Evolutionary conservation across 2,888 invertebrate species (phyloP), one percentile per base, ranked within the genome.

Genomic region (Laothoe populi): DNA sequence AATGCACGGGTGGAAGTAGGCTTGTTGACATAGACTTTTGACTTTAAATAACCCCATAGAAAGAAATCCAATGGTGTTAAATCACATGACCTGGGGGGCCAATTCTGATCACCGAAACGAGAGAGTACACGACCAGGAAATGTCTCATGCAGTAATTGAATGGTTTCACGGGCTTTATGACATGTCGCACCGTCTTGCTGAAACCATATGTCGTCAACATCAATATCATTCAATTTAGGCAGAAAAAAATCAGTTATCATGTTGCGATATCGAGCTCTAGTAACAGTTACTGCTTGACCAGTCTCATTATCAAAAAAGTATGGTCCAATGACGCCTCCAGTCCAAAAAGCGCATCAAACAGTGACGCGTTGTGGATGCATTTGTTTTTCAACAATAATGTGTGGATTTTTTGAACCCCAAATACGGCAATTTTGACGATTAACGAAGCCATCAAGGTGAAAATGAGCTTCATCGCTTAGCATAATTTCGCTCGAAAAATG

Each of bases 11-110:
- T n/a, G n/a, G n/a, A n/a, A n/a, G n/a, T n/a, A n/a, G n/a, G n/a
- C n/a, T n/a, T n/a, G n/a, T n/a, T n/a, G n/a, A n/a, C n/a, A 65
- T 75, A 75, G 65, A 73, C 72, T 64, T 60, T 38, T 35, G 61
- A 58, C 42, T 61, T 46, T n/a, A 61, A 24, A 49, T 57, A 63
- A 46, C 57, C 60, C 59, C 61, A 61, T 44, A 63, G 57, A 45
- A 60, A 63, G 23, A 60, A 57, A 45, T 67, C 59, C 8, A 63
- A 60, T 8, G 66, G 61, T 42, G 65, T 64, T n/a, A n/a, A n/a
- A n/a, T n/a, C n/a, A n/a, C n/a, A n/a, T n/a, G n/a, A n/a, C n/a
- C n/a, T n/a, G n/a, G 65, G 64, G 21, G 69, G 65, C 63, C 63
- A 66, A 65, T 66, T 66, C 58, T 63, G 57, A 63, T 64, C 62